Evolutionary conservation across 2,797 vertebrate species (phyloP).

Genomic region (Takifugu rubripes): DNA sequence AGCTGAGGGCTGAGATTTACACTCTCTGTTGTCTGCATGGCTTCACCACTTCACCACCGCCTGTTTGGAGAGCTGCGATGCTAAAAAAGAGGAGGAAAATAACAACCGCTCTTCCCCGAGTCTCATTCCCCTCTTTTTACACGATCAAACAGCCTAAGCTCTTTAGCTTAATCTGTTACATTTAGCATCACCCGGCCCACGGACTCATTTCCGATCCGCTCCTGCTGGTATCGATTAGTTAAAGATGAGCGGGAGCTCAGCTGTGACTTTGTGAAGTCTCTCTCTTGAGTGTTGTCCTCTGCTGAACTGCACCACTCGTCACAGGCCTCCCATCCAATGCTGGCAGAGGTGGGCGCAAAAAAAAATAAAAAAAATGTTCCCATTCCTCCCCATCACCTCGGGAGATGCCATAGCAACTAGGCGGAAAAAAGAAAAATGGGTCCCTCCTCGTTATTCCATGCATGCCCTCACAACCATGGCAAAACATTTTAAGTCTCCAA

Average conservation of each 20-base stretch:
- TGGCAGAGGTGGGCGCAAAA: slow-evolving; percentile 65
- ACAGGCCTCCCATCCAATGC: slow-evolving; percentile 51
- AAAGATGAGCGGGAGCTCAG: background rate
- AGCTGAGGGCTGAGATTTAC: slow-evolving; percentile 37
- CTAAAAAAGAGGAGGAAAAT: background rate
- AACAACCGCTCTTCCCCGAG: background rate
- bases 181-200: slow-evolving; percentile 24
- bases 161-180: slow-evolving; percentile 11
- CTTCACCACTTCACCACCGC: slow-evolving; percentile 22
- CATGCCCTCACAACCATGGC: slow-evolving; percentile 74
- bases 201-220: slow-evolving; percentile 21
- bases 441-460: slow-evolving; percentile 61
- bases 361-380: slow-evolving; percentile 32
- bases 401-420: slow-evolving; percentile 80
- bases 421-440: slow-evolving; percentile 58
- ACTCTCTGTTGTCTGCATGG: slow-evolving; percentile 13
- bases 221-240: slow-evolving; percentile 14
- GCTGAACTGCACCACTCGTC: slow-evolving; percentile 36
- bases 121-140: background rate
- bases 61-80: slow-evolving; percentile 11
- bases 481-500: slow-evolving; percentile 43
- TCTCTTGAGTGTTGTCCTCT: slow-evolving; percentile 25
- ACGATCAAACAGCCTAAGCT: slow-evolving; percentile 1
- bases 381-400: slow-evolving; percentile 65
- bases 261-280: slow-evolving; percentile 36